Percentiles rank a stretch among this genome's conserved stretches.
phyloP scores from a whole-genome alignment of 1,140 invertebrate genomes.

The Habropoda laboriosa region DNA sequence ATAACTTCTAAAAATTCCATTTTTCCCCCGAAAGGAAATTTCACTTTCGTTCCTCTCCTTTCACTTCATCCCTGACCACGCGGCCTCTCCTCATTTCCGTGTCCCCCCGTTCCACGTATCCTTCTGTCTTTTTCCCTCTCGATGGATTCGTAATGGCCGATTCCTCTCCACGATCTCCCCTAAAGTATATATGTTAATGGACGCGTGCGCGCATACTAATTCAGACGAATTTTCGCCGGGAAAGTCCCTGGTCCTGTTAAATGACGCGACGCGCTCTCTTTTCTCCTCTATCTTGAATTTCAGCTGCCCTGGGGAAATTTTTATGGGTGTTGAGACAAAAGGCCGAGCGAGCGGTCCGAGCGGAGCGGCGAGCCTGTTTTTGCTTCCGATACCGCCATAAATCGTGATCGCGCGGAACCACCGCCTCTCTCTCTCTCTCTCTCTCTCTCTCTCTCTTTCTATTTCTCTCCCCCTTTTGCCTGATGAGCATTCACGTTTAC shows the following conservation, averaged over 20 bases:
- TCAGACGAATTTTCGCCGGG: constrained; percentile 78
- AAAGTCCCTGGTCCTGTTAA: constrained; percentile 69
- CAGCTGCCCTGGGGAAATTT: constrained; percentile 64
- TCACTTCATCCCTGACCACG: constrained; percentile 7
- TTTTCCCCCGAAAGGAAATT: constrained; percentile 52
- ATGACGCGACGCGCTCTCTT: constrained; percentile 70
- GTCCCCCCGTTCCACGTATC: constrained; percentile 42
- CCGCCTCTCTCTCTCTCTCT: no score
- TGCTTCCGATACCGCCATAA: constrained; percentile 22
- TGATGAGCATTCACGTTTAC: background rate
- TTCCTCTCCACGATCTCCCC: constrained; percentile 68
- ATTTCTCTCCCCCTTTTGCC: no score
- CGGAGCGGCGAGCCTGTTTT: constrained; percentile 22
- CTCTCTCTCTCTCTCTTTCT: no score
- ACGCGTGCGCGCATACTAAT: constrained; percentile 79
- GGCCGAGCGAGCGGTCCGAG: constrained; percentile 12
- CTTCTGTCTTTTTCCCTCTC: constrained; percentile 61
- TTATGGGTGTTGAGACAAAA: constrained; percentile 64
- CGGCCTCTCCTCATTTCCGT: constrained; percentile 38
- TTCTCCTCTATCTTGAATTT: constrained; percentile 64
- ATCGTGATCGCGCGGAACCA: constrained; percentile 30
- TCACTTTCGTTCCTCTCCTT: constrained; percentile 19
- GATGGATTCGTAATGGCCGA: constrained; percentile 74
- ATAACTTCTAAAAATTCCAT: constrained; percentile 68
- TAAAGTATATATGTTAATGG: constrained; percentile 78